Evolutionary conservation across 2,888 invertebrate genomes (phyloP).

Genomic region (Synanthedon andrenaeformis): DNA sequence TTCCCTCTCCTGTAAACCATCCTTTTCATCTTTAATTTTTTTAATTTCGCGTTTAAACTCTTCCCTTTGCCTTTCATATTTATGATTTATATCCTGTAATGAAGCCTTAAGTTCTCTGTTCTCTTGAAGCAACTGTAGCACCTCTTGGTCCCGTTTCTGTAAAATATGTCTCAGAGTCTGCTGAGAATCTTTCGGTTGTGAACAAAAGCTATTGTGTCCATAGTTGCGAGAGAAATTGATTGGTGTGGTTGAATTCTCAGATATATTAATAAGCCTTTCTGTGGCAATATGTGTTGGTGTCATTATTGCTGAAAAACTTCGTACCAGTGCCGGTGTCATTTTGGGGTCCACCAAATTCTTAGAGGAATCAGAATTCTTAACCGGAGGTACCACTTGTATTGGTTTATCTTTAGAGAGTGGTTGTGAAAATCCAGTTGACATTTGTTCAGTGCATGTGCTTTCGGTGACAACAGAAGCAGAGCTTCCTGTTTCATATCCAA

Average conservation of each 20-base stretch:
- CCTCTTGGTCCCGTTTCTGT: conserved; percentile 55
- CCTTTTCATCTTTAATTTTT: conserved; percentile 43
- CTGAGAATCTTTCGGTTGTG: conserved; percentile 39
- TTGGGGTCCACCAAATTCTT: conserved; percentile 22
- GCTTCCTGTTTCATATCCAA: conserved; percentile 59
- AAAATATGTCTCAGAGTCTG: conserved; percentile 44
- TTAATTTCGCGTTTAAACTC: conserved; percentile 40
- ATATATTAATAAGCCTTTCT: conserved; percentile 50
- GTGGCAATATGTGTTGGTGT: conserved; percentile 50
- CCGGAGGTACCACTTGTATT: conserved; percentile 55
- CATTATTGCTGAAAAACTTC: conserved; percentile 57
- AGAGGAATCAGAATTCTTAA: conserved; percentile 32
- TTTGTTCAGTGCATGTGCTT: conserved; percentile 32
- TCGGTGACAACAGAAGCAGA: conserved; percentile 40
- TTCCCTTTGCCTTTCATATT: conserved; percentile 32
- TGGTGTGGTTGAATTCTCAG: conserved; percentile 44
- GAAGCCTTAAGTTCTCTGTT: conserved; percentile 47
- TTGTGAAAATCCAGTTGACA: conserved; percentile 32
- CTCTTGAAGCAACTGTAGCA: conserved; percentile 42
- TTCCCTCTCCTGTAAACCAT: conserved; percentile 34
- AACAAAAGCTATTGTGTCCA: conserved; percentile 20
- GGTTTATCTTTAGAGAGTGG: conserved; percentile 41
- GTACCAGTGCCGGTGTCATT: conserved; percentile 40
- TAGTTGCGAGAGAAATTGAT: conserved; percentile 48
- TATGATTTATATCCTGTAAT: conserved; percentile 42